Evolutionary conservation across 2,113 vertebrate species (phyloP).

Genomic region (Sialia sialis): DNA sequence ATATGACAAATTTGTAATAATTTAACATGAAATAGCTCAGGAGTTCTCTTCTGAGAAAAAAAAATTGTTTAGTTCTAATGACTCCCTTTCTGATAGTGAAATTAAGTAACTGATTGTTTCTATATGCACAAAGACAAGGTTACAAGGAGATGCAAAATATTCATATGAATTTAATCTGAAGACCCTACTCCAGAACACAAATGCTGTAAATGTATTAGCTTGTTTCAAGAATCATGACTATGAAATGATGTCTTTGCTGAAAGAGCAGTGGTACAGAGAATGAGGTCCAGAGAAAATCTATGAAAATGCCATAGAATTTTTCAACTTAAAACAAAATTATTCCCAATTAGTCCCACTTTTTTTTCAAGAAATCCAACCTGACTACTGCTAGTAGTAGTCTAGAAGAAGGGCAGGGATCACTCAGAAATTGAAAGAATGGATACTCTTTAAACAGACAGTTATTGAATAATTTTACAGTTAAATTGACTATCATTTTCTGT

Average conservation of each 20-base stretch:
- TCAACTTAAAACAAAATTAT: neutral
- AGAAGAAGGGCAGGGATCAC: neutral
- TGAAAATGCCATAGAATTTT: neutral
- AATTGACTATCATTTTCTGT: neutral
- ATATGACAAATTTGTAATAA: neutral
- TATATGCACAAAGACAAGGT: neutral
- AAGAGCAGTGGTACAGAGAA: neutral
- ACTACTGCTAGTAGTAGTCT: neutral
- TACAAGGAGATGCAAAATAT: neutral
- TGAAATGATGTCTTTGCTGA: neutral
- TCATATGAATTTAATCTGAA: neutral
- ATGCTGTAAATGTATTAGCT: accelerated
- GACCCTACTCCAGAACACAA: neutral
- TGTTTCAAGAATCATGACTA: neutral
- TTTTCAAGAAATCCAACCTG: neutral
- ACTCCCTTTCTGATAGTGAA: neutral
- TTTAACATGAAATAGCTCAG: neutral
- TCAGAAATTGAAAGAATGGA: neutral
- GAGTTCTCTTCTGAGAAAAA: neutral
- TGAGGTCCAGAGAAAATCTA: neutral
- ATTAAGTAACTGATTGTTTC: neutral
- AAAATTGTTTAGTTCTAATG: neutral
- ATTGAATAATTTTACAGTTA: neutral
- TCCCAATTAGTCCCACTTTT: neutral
- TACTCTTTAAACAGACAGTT: neutral